phyloP scores from a whole-genome alignment of 2,888 invertebrate species.

The Glyphotaelius pellucidus region DNA sequence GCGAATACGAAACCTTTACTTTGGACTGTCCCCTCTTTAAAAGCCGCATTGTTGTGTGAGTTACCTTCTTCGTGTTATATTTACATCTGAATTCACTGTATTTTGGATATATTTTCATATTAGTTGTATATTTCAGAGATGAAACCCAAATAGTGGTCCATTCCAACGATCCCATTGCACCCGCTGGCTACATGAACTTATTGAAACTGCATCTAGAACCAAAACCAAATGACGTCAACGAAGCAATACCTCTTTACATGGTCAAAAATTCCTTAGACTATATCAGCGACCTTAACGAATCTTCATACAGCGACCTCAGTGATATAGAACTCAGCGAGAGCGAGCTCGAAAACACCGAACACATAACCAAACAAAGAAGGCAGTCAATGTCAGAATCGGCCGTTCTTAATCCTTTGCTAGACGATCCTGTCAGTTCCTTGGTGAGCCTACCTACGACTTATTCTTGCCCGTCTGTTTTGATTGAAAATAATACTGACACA shows the following conservation, averaged over 20 bases:
- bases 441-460: slow-evolving; percentile 50
- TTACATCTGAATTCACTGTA: background rate
- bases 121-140: slow-evolving; percentile 79
- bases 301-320: slow-evolving; percentile 81
- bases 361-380: slow-evolving; percentile 74
- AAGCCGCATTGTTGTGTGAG: slow-evolving; percentile 93
- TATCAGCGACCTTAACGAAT: slow-evolving; percentile 80
- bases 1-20: slow-evolving; percentile 99
- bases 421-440: slow-evolving; percentile 22
- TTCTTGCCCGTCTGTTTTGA: slow-evolving; percentile 61
- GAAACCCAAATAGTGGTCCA: slow-evolving; percentile 92
- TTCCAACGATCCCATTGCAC: slow-evolving; percentile 94
- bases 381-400: slow-evolving; percentile 67
- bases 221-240: slow-evolving; percentile 75
- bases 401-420: slow-evolving; percentile 71
- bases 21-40: slow-evolving; percentile 97
- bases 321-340: slow-evolving; percentile 81
- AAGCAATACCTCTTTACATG: slow-evolving; percentile 72
- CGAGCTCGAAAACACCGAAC: slow-evolving; percentile 80
- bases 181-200: slow-evolving; percentile 95
- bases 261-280: slow-evolving; percentile 80
- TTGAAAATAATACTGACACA: slow-evolving; percentile 50
- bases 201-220: slow-evolving; percentile 87
- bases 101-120: slow-evolving; percentile 84
- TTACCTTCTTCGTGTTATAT: slow-evolving; percentile 68